Percentiles rank a stretch among this genome's conserved stretches.
Conservation (phyloP, 53 echinoderm and acorn worm species). For the Patiria pectinifera region DNA sequence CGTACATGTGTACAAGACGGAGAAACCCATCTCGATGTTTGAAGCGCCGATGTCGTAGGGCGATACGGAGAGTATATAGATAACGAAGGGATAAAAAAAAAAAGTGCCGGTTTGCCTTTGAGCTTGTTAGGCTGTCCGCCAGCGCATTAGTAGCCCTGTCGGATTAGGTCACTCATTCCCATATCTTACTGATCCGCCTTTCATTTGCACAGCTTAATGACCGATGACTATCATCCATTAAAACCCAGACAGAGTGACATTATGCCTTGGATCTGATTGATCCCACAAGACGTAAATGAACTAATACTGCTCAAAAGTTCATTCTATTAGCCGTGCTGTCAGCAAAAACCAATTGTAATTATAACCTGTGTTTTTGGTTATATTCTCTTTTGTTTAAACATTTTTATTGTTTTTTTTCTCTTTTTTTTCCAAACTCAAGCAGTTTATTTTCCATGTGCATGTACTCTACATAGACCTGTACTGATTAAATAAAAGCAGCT, state of each 20-base stretch:
- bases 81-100: not conserved
- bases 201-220: constrained; percentile 28
- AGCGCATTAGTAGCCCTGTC: constrained; percentile 36
- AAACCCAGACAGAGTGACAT: not conserved
- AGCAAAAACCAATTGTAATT: not conserved
- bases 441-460: too few relatives aligned
- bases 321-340: not conserved
- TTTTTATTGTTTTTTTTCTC: not conserved
- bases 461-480: too few relatives aligned
- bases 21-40: not conserved
- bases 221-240: not conserved
- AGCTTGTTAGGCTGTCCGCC: constrained; percentile 55
- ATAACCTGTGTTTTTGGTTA: not conserved
- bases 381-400: not conserved
- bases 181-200: not conserved
- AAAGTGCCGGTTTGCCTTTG: constrained; percentile 1
- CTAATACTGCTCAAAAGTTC: not conserved
- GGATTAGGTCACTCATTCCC: not conserved
- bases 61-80: not conserved
- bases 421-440: too few relatives aligned
- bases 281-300: not conserved
- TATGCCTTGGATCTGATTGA: not conserved
- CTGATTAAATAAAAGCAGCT: too few relatives aligned
- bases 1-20: not conserved
- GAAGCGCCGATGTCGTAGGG: not conserved